Conservation (phyloP, 2,113 vertebrate species). For the Sinocyclocheilus rhinocerous region DNA sequence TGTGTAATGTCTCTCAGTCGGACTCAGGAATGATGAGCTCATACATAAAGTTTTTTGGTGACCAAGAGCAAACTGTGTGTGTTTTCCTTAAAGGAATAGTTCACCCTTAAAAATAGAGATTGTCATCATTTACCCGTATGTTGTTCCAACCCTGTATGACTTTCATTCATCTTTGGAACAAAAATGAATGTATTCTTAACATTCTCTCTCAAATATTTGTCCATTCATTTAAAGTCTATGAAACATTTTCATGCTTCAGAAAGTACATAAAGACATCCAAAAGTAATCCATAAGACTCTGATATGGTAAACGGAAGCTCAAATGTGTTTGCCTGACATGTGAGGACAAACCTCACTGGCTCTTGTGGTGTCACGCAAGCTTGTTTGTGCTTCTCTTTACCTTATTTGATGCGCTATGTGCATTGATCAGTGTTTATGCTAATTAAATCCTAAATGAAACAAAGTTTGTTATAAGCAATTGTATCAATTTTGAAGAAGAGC, state of each 20-base stretch:
- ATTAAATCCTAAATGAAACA: not conserved
- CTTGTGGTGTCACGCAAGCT: not conserved
- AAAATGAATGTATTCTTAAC: not conserved
- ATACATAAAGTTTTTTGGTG: slow-evolving; percentile 49
- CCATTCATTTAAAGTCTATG: not conserved
- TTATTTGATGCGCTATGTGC: not conserved
- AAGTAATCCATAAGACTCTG: not conserved
- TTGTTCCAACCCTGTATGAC: not conserved
- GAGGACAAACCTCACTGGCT: no score
- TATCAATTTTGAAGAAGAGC: not conserved
- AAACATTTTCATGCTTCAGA: not conserved
- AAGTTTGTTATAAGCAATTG: not conserved
- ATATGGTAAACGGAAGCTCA: not conserved
- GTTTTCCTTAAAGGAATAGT: not conserved
- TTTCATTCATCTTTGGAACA: not conserved
- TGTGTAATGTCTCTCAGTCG: slow-evolving; percentile 52
- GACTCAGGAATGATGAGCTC: slow-evolving; percentile 66
- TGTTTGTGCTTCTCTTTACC: not conserved
- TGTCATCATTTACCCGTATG: not conserved
- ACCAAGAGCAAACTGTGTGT: slow-evolving; percentile 48
- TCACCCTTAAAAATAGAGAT: not conserved
- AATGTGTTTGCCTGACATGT: not conserved
- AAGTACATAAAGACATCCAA: not conserved
- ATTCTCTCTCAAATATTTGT: not conserved
- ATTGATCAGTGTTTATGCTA: not conserved